Percentiles rank a stretch among this genome's conserved stretches.
These are phyloP conservation scores for Labeo rohita DNA, from an alignment of 2,113 vertebrate genomes.

Conservation along the genomic window DNA sequence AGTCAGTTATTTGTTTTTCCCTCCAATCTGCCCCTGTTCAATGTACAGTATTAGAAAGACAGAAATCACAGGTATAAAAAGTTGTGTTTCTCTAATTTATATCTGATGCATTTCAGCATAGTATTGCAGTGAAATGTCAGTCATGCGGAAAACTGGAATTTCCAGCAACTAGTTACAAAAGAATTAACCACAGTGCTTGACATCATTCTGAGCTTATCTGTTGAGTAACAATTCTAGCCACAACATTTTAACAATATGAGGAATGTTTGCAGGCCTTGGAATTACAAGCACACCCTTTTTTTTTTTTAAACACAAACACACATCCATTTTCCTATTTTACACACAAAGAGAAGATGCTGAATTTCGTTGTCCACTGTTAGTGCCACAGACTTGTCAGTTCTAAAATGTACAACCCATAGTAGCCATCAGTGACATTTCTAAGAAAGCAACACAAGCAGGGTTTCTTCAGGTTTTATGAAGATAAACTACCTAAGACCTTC, in stretches of 20 bases:
- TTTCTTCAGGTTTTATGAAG: background rate
- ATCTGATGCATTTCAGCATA: background rate
- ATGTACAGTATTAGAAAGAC: background rate
- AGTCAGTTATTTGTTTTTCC: background rate
- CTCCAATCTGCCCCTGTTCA: background rate
- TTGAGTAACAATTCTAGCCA: background rate
- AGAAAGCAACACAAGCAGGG: background rate
- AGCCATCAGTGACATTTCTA: background rate
- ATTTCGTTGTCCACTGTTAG: background rate
- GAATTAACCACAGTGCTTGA: background rate
- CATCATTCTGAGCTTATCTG: background rate
- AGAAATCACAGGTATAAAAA: background rate
- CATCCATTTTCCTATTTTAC: background rate
- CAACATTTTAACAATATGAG: background rate
- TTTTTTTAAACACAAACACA: background rate
- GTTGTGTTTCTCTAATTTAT: background rate
- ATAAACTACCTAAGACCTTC: background rate
- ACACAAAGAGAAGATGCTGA: background rate
- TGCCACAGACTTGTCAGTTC: background rate
- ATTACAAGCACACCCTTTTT: background rate
- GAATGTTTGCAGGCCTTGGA: background rate
- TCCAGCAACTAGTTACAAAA: background rate
- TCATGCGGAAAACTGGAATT: background rate
- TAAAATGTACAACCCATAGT: background rate
- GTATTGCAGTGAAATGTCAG: background rate